Conservation (phyloP, 2,888 invertebrate genomes). For the Drosophila hawaiiensis region DNA sequence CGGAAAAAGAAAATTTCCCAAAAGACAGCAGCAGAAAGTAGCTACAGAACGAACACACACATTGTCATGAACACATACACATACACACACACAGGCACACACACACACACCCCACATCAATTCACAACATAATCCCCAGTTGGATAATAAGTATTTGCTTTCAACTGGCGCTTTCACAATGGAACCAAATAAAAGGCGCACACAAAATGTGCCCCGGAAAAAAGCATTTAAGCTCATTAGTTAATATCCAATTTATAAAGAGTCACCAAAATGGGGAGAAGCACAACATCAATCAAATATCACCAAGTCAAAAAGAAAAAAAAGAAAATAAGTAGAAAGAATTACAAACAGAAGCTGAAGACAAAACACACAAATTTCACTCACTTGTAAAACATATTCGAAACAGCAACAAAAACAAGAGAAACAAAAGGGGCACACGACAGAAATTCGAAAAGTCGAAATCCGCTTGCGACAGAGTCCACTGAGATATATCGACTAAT, state of each 20-base stretch:
- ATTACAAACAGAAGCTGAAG: conserved; percentile 10
- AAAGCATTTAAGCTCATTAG: conserved; percentile 79
- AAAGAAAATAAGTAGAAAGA: neutral
- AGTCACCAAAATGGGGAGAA: conserved; percentile 32
- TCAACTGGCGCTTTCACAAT: conserved; percentile 64
- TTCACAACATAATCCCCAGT: conserved; percentile 8
- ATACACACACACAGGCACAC: neutral
- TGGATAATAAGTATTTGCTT: conserved; percentile 35
- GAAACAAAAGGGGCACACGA: conserved; percentile 32
- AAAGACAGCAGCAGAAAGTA: neutral
- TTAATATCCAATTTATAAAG: conserved; percentile 79
- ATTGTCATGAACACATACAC: conserved; percentile 6
- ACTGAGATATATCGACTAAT: conserved; percentile 7
- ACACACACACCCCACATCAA: neutral
- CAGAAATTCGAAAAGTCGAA: conserved; percentile 61
- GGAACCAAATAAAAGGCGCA: conserved; percentile 2
- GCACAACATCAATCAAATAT: conserved; percentile 72
- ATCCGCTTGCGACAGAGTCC: conserved; percentile 48
- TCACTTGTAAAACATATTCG: conserved; percentile 75
- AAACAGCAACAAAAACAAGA: conserved; percentile 19
- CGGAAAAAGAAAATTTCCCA: conserved; percentile 28
- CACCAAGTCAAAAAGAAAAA: conserved; percentile 15
- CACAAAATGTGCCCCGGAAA: conserved; percentile 33
- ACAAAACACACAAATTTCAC: conserved; percentile 56
- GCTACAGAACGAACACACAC: conserved; percentile 53